Base-by-base conservation (phyloP, 2,888 invertebrate genomes). In the Stenolophus ochropezus region DNA sequence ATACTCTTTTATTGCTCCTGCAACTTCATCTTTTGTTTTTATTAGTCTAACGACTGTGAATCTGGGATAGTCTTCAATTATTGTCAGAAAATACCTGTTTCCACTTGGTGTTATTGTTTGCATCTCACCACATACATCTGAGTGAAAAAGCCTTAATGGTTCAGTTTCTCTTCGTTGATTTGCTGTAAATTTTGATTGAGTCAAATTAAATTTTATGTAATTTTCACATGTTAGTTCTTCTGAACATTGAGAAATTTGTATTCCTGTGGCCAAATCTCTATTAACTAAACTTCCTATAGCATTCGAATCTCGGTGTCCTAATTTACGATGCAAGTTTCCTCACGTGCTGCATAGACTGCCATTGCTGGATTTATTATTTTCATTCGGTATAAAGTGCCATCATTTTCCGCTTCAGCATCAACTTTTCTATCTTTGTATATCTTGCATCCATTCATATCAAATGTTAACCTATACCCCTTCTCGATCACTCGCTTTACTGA, bases 61-160 rank as follows among this genome's bases (percentile, higher is more conserved):
- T 49, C n/a, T n/a, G n/a, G 49, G n/a, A n/a, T 14, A 49, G 0
- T 49, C 49, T 74, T 87, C 87, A n/a, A 86, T 86, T 11, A 87
- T 82, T 0, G 85, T 86, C 1, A 87, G 5, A 0, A 87, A 25
- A 78, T 85, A 87, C 6, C 84, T 79, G 42, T 85, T 85, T 5
- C 84, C 84, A 21, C 85, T 73, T 11, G 83, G 84, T 1, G 86
- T 85, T 3, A 16, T 11, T 1, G 84, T 85, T 53, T 85, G 84
- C 86, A 86, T 86, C 0, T 86, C 85, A 4, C 86, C 86, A 53
- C 86, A 87, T 8, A 87, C 77, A 71, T 86, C 86, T 0, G 84
- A 83, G 74, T 86, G 85, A 8, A 86, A 73, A 0, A 86, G 74
- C 56, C 86, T 85, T 2, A 86, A 8, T 11, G 78, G 6, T 8